Conservation (phyloP, 2,888 invertebrate species). For the Phengaris alcon region DNA sequence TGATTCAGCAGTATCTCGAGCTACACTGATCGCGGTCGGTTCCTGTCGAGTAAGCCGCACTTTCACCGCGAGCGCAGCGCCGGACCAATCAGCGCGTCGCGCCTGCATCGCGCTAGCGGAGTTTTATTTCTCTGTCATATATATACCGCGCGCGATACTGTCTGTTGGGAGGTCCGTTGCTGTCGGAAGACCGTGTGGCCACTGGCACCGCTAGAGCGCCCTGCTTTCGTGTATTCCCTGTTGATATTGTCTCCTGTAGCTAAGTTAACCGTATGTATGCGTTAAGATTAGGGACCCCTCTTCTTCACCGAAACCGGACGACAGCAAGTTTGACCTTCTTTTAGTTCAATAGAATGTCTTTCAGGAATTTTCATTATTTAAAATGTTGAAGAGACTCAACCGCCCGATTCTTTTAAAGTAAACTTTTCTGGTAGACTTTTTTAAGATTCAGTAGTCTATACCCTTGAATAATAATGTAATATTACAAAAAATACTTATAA, state of each 20-base stretch:
- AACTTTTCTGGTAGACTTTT: no score
- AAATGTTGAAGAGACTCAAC: no score
- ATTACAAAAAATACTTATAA: no score
- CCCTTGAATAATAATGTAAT: no score
- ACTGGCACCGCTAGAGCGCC: conserved; percentile 72
- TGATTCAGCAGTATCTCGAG: neutral
- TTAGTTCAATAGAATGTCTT: conserved; percentile 40
- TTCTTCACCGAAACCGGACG: conserved; percentile 72
- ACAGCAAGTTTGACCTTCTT: conserved; percentile 77
- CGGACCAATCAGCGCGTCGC: conserved; percentile 52
- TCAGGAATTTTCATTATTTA: no score
- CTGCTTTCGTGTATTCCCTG: conserved; percentile 77
- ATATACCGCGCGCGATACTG: conserved; percentile 40
- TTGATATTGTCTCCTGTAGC: conserved; percentile 71
- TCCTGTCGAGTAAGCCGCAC: conserved; percentile 2
- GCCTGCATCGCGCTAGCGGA: conserved; percentile 60
- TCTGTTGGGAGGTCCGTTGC: conserved; percentile 71
- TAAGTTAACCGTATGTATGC: conserved; percentile 80
- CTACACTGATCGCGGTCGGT: neutral
- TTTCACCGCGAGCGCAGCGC: neutral
- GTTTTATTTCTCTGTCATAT: conserved; percentile 49
- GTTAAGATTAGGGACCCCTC: conserved; percentile 78
- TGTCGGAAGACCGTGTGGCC: conserved; percentile 74
- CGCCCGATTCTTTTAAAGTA: no score
- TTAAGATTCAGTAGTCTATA: no score